phyloP scores from a whole-genome alignment of 2,888 invertebrate genomes.

The Onthophagus sagittarius region DNA sequence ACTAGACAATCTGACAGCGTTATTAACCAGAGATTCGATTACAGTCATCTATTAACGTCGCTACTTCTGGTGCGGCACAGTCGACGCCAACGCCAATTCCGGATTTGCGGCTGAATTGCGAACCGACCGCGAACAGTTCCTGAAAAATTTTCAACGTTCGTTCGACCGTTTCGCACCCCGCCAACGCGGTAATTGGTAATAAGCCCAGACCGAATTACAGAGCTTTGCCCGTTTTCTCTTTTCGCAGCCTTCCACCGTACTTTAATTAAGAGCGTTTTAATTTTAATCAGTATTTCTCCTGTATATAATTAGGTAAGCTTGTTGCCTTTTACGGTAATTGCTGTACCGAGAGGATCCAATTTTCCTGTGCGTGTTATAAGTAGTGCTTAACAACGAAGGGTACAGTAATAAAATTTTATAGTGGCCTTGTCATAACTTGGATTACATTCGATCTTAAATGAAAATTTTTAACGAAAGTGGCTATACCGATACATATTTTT shows the following conservation, averaged over 20 bases:
- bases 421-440: neutral
- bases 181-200: neutral
- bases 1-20: conserved; percentile 39
- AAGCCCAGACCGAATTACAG: neutral
- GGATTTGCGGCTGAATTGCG: conserved; percentile 18
- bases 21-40: conserved; percentile 41
- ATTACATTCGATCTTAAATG: neutral
- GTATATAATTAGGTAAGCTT: conserved; percentile 8
- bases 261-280: conserved; percentile 21
- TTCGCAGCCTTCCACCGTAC: neutral
- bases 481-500: no score
- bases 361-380: neutral
- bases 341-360: neutral
- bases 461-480: neutral
- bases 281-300: conserved; percentile 16
- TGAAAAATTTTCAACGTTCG: neutral
- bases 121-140: conserved; percentile 1
- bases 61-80: conserved; percentile 37
- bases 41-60: conserved; percentile 40
- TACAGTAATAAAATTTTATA: neutral
- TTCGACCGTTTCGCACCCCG: neutral
- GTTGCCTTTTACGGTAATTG: neutral
- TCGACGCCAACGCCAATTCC: conserved; percentile 38
- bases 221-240: neutral
- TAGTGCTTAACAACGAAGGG: neutral